Base-by-base conservation (phyloP, 2,888 invertebrate species). In the Melieria omissa region DNA sequence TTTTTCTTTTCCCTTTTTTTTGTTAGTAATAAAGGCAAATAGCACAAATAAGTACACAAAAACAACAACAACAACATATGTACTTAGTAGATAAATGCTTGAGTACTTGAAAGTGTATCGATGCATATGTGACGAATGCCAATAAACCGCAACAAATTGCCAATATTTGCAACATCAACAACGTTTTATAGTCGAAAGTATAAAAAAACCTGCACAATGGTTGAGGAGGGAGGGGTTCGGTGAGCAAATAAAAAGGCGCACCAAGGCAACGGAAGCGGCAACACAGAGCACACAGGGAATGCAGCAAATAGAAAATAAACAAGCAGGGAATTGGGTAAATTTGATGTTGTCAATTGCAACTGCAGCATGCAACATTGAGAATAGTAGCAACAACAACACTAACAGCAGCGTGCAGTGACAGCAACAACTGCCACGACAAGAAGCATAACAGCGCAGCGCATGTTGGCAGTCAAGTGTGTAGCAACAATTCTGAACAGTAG, bases 71-170 rank as follows among this genome's bases (percentile, higher is more conserved):
- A 29, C 29, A 29, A 29, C 29, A 29, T 29, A n/a, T n/a, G n/a
- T n/a, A 29, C 29, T 29, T 29, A 29, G 29, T 29, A 29, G 29
- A 29, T 29, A 29, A 29, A 29, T 29, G 29, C 29, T 29, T 3
- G 29, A 29, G 29, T 29, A 29, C 29, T 29, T 29, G 29, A 29
- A 29, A 29, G 29, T 29, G 29, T 29, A 29, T 29, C 29, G 29
- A 29, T 29, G 29, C 29, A 29, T 29, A 29, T 29, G 16, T 29
- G 29, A 47, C 8, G 41, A 65, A 41, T 65, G 42, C 60, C 60
- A 67, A 67, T 67, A 67, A 67, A 52, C 67, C 61, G 60, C 67
- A 67, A 67, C 67, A 61, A 67, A 67, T 67, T 52, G 52, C 60
- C 60, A 67, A 67, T 67, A 67, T 67, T 67, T 67, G 67, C 60